Evolutionary conservation across 2,888 invertebrate genomes (phyloP).

Genomic region (Lithophane socia): DNA sequence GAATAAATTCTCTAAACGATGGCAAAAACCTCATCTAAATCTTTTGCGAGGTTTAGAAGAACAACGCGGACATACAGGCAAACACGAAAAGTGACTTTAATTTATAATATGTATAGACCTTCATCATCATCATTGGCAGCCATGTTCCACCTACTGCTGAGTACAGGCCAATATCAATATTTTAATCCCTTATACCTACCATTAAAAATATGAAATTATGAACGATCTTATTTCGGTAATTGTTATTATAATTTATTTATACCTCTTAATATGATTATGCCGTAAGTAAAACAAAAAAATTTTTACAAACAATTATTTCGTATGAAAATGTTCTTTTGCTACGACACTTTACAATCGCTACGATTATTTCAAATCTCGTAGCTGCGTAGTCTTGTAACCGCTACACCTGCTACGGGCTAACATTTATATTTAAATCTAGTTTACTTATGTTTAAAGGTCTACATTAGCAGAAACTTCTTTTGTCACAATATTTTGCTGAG

Average conservation of each 20-base stretch:
- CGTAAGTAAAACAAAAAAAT: not conserved
- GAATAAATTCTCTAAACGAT: too few relatives aligned
- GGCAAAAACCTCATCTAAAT: too few relatives aligned
- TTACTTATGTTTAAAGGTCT: too few relatives aligned
- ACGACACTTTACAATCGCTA: not conserved
- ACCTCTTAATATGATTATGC: not conserved
- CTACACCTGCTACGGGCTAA: constrained; percentile 66
- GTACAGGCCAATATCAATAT: not conserved
- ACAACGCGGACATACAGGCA: too few relatives aligned
- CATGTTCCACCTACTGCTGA: not conserved
- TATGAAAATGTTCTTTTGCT: not conserved
- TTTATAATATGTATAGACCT: not conserved
- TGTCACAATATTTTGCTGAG: too few relatives aligned
- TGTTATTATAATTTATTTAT: not conserved
- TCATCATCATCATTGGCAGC: not conserved
- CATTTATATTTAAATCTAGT: not conserved
- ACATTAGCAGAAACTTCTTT: too few relatives aligned
- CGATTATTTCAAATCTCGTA: constrained; percentile 52
- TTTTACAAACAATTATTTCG: not conserved
- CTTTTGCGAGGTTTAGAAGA: too few relatives aligned
- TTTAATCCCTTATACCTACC: not conserved
- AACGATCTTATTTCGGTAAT: not conserved
- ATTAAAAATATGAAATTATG: not conserved
- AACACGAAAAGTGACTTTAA: too few relatives aligned
- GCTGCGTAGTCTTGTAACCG: constrained; percentile 50